Evolutionary conservation across 2,113 vertebrate genomes (phyloP).

Genomic region (Muntiacus muntjak): DNA sequence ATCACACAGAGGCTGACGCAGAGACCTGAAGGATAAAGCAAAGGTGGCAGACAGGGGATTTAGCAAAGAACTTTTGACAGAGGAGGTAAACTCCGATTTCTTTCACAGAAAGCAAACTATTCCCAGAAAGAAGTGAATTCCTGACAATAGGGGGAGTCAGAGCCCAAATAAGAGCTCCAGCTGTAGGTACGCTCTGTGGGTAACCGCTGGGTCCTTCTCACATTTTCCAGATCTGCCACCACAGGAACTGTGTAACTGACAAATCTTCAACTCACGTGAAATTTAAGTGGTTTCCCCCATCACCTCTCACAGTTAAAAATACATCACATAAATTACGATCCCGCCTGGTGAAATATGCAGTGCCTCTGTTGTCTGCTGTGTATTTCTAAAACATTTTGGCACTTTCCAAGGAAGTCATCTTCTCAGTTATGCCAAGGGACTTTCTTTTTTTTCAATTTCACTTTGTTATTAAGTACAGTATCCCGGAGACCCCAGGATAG

Average conservation of each 20-base stretch:
- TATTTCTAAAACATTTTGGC: conserved; percentile 80
- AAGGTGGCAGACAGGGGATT: neutral
- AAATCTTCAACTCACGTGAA: conserved; percentile 75
- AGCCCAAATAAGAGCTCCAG: conserved; percentile 41
- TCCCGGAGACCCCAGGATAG: neutral
- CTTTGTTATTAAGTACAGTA: conserved; percentile 21
- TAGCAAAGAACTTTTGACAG: conserved; percentile 5
- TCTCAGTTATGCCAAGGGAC: conserved; percentile 30
- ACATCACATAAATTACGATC: conserved; percentile 76
- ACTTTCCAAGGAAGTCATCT: conserved; percentile 63
- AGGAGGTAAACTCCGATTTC: neutral
- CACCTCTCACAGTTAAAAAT: conserved; percentile 77
- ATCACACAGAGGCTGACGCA: neutral
- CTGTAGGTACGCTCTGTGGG: conserved; percentile 63
- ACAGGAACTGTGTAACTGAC: conserved; percentile 67
- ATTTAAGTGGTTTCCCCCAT: conserved; percentile 73
- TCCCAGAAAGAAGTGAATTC: neutral
- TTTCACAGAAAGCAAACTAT: conserved; percentile 23
- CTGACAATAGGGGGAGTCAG: conserved; percentile 45
- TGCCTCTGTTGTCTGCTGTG: conserved; percentile 69
- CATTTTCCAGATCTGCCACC: conserved; percentile 69
- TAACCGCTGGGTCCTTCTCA: conserved; percentile 69
- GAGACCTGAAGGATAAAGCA: neutral
- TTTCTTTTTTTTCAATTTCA: conserved; percentile 28
- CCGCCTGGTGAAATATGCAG: conserved; percentile 72